phyloP scores from a whole-genome alignment of 2,113 vertebrate genomes.

The Otolemur garnettii region DNA sequence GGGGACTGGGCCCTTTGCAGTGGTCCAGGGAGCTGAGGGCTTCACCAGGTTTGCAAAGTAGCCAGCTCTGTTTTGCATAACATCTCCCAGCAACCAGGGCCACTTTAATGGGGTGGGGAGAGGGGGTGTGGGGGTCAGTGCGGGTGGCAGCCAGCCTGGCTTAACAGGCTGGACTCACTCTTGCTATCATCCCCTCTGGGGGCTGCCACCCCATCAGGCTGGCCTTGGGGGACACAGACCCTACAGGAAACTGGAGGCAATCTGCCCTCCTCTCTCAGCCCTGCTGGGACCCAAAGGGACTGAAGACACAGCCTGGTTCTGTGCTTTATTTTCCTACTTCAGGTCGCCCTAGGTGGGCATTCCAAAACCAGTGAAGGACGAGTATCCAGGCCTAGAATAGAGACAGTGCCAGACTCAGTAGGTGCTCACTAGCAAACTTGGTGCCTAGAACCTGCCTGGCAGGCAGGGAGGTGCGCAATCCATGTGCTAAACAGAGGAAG shows the following conservation, averaged over 20 bases:
- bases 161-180: neutral
- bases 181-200: neutral
- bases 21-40: conserved; percentile 74
- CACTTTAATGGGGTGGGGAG: conserved; percentile 71
- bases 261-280: neutral
- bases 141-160: conserved; percentile 77
- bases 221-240: too few species aligned
- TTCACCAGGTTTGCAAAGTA: conserved; percentile 76
- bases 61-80: conserved; percentile 82
- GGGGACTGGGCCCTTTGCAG: conserved; percentile 79
- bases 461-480: neutral
- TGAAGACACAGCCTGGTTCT: neutral
- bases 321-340: neutral
- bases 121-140: conserved; percentile 68
- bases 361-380: neutral
- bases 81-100: conserved; percentile 85
- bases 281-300: neutral
- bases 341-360: neutral
- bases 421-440: neutral
- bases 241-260: neutral
- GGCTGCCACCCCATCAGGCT: neutral
- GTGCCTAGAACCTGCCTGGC: neutral
- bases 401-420: neutral
- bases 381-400: neutral
- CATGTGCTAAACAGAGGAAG: fast-evolving